Conservation (phyloP, 2,113 vertebrate species). For the Odontesthes bonariensis region DNA sequence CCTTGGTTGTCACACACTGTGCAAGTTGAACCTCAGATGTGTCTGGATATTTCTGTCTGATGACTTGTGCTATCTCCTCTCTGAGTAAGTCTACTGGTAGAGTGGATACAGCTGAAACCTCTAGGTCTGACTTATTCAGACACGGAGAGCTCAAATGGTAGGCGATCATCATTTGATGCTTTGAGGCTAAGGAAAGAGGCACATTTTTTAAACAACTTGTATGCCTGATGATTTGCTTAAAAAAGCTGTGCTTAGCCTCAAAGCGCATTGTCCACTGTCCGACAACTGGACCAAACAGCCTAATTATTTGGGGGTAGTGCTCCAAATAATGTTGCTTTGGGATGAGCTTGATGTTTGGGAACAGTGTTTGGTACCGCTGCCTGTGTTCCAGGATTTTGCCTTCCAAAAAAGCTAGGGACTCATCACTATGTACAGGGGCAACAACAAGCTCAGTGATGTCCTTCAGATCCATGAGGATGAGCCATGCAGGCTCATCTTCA, state of each 20-base stretch:
- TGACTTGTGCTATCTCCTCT: not conserved
- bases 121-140: not conserved
- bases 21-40: accelerated
- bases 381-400: not conserved
- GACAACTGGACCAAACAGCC: not conserved
- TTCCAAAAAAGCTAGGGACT: not conserved
- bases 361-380: accelerated
- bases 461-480: accelerated
- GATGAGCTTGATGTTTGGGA: not conserved
- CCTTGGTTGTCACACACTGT: not conserved
- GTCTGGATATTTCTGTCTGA: not conserved
- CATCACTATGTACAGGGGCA: not conserved
- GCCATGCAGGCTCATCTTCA: not conserved
- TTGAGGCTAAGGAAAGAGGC: not conserved
- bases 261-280: not conserved
- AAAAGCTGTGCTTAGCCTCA: too few relatives aligned
- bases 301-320: not conserved
- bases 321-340: not conserved
- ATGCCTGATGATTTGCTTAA: not conserved
- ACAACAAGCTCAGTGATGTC: too few relatives aligned
- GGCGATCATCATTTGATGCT: constrained; percentile 2
- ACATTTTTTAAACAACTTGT: not conserved
- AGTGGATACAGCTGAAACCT: not conserved
- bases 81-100: not conserved
- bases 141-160: not conserved